phyloP scores from a whole-genome alignment of 2,797 vertebrate genomes.

The Myotis planiceps region DNA sequence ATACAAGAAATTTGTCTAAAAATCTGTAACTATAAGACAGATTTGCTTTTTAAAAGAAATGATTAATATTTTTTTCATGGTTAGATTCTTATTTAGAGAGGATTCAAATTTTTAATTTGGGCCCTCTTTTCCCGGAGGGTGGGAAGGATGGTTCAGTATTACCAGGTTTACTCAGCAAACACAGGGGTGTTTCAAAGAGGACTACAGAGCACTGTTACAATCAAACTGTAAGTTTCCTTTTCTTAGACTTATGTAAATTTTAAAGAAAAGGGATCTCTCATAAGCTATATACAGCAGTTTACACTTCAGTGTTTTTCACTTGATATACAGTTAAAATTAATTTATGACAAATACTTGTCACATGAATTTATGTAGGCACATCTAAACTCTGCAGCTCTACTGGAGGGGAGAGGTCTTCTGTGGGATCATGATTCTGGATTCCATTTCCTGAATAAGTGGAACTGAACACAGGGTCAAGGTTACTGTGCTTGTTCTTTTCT shows the following conservation, averaged over 20 bases:
- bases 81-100: slow-evolving; percentile 36
- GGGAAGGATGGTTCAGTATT: background rate
- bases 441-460: slow-evolving; percentile 99
- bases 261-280: slow-evolving; percentile 85
- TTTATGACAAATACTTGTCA: slow-evolving; percentile 83
- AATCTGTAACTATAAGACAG: slow-evolving; percentile 52
- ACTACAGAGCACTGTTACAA: background rate
- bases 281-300: slow-evolving; percentile 86
- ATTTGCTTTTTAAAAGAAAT: slow-evolving; percentile 52
- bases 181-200: background rate
- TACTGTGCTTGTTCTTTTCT: background rate
- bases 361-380: slow-evolving; percentile 81
- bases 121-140: background rate
- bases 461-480: slow-evolving; percentile 87
- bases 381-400: slow-evolving; percentile 84
- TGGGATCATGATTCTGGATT: slow-evolving; percentile 99
- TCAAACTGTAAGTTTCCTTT: slow-evolving; percentile 32
- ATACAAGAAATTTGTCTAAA: slow-evolving; percentile 66
- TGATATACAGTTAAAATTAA: slow-evolving; percentile 83
- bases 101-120: slow-evolving; percentile 6
- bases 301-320: slow-evolving; percentile 77
- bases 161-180: background rate
- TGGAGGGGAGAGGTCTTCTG: slow-evolving; percentile 96
- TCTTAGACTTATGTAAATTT: slow-evolving; percentile 66
- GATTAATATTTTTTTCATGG: background rate